Evolutionary conservation across 2,797 vertebrate species (phyloP), one percentile per base, ranked within the genome.

Genomic region (Pelochelys cantorii): DNA sequence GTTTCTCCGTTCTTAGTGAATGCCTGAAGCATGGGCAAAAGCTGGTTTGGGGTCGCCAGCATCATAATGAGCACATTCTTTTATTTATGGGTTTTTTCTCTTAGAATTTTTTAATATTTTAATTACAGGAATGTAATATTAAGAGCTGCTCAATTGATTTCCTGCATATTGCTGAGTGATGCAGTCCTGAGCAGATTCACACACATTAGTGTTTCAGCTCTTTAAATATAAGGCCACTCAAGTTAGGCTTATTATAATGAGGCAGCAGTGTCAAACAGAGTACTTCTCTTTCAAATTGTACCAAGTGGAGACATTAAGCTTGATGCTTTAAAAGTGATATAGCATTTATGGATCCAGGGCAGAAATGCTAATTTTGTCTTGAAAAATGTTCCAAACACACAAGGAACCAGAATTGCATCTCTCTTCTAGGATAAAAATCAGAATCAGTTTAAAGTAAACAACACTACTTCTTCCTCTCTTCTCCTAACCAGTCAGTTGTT

Each of bases 171-270:
- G 52, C 88, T 71, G 81, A 97, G 57, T 90, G 93, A 94, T 93
- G 53, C 60, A 87, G 83, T 87, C 83, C 86, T 92, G 93, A 94
- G 85, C 13, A 94, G 89, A 78, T 93, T 95, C 90, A 94, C 88
- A 94, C 83, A 95, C 13, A 25, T 59, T 88, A 10, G 88, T 93
- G 78, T 84, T 93, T 78, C 90, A 95, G 5, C 84, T 90, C 83
- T 93, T 95, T 93, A 93, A 96, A 93, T 81, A 90, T 90, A 92
- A 94, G 89, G 92, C 88, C 86, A 95, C 71, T 93, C 91, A 96
- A 96, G 91, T 93, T 79, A 93, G 86, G 77, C 87, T 68, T 94
- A 86, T 91, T 92, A 94, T 89, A 96, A 95, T 79, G 79, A 95
- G 83, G 84, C 62, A 95, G 93, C 81, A 87, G 34, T 94, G 93